These are phyloP conservation scores for Spicauda simplicius DNA, from an alignment of 2,888 invertebrate species.

Conservation along the genomic window DNA sequence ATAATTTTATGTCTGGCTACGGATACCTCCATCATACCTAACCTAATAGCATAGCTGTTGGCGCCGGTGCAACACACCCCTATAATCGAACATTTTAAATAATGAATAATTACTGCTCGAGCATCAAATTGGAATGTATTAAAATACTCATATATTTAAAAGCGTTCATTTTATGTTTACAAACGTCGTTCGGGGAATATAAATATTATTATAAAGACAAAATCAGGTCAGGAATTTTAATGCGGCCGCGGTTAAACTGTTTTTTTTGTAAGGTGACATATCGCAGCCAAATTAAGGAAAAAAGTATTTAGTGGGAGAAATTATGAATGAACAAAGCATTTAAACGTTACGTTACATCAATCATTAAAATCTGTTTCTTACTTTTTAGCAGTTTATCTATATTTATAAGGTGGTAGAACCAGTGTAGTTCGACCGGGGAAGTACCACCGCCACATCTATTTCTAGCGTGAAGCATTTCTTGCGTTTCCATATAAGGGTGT, in stretches of 20 bases:
- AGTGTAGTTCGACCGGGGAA: no score
- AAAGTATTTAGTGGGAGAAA: neutral
- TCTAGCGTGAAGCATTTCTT: no score
- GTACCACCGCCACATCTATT: no score
- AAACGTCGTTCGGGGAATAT: slow-evolving; percentile 25
- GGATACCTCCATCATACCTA: no score
- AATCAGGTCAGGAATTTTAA: slow-evolving; percentile 56
- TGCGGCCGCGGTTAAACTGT: slow-evolving; percentile 50
- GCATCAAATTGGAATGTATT: slow-evolving; percentile 12
- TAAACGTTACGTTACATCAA: neutral
- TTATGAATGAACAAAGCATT: neutral
- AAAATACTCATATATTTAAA: slow-evolving; percentile 16
- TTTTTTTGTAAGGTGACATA: slow-evolving; percentile 44
- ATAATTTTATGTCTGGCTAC: no score
- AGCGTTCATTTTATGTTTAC: slow-evolving; percentile 31
- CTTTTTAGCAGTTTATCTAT: no score
- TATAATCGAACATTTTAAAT: neutral
- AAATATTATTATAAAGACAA: slow-evolving; percentile 36
- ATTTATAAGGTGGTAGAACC: no score
- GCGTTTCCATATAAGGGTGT: no score
- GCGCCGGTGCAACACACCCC: no score
- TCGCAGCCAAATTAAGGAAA: slow-evolving; percentile 33
- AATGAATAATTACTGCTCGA: neutral
- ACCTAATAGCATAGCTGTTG: no score
- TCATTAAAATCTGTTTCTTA: no score